Base-by-base conservation (phyloP, 2,113 vertebrate species). In the Todiramphus saurophagus region DNA sequence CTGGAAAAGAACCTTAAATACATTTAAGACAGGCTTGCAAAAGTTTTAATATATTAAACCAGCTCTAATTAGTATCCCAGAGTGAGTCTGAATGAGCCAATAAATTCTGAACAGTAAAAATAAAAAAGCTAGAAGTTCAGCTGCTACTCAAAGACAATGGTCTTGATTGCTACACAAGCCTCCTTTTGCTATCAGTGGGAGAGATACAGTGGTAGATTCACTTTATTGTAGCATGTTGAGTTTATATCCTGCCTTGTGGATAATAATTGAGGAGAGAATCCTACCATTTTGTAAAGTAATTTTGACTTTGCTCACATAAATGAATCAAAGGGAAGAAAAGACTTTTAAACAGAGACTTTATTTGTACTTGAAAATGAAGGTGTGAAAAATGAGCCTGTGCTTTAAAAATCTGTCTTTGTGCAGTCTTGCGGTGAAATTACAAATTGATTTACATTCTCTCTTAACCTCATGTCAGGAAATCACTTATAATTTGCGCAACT, bases 361-460 rank as follows among this genome's bases (percentile, higher is more conserved):
- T 91, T 72, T 72, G 31, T 68, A 31, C 28, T 83, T 91, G 28
- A 81, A 94, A 93, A 89, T 5, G 8, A 67, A 78, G 56, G 62
- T 91, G 58, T 87, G 44, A 92, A 92, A 90, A 87, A 89, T 19
- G 18, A 92, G 35, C 7, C 31, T 9, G 20, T 64, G 35, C 7
- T 89, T 92, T 94, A 84, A 84, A 89, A 84, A 87, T 58, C 51
- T 89, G 33, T 68, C 79, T 90, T 55, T 89, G 15, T 76, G 41
- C 28, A 89, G 58, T 76, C 80, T 82, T 5, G 3, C 66, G 39
- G 70, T n/a, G 62, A 89, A 89, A 91, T 81, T 91, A 56, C n/a
- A 92, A 93, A 89, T 51, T 92, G 83, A 84, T 87, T 93, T 89
- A 93, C n/a, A 62, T 87, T 91, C 16, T 89, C 14, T 89, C 66